Percentiles rank a stretch among this genome's conserved stretches.
These are phyloP conservation scores for Pseudorhombus dupliciocellatus DNA, from an alignment of 2,113 vertebrate species.

Conservation along the genomic window DNA sequence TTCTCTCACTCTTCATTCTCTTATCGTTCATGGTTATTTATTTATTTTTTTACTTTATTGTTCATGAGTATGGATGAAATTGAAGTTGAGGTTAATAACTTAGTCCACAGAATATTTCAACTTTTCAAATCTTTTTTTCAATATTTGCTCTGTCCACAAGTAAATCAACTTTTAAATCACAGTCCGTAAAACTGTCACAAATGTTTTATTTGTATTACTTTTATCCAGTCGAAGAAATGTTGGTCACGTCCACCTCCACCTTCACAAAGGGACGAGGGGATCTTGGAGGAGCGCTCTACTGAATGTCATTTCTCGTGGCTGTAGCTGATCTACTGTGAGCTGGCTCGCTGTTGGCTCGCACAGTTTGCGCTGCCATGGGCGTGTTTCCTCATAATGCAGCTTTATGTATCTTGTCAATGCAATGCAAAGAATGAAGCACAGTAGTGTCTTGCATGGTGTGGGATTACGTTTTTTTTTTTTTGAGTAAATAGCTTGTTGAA, in stretches of 20 bases:
- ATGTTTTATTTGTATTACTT: no score
- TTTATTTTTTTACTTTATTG: conserved; percentile 1
- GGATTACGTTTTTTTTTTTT: background rate
- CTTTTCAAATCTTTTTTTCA: no score
- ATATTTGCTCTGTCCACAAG: background rate
- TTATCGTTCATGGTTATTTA: background rate
- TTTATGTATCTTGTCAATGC: background rate
- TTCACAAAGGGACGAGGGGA: no score
- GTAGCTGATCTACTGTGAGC: background rate
- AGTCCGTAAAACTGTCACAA: background rate
- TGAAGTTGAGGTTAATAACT: conserved; percentile 17
- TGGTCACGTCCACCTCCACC: no score
- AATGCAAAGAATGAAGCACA: background rate
- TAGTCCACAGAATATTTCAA: no score
- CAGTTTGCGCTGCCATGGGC: background rate
- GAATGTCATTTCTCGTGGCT: no score
- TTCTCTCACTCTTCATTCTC: background rate
- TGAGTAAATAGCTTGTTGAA: background rate
- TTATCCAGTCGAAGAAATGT: no score
- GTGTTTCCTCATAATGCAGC: background rate
- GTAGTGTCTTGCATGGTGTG: background rate
- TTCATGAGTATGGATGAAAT: background rate
- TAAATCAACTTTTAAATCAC: background rate
- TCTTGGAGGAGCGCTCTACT: no score
- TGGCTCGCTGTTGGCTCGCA: background rate